Conservation (phyloP, 2,888 invertebrate genomes). For the Octodonta nipae region DNA sequence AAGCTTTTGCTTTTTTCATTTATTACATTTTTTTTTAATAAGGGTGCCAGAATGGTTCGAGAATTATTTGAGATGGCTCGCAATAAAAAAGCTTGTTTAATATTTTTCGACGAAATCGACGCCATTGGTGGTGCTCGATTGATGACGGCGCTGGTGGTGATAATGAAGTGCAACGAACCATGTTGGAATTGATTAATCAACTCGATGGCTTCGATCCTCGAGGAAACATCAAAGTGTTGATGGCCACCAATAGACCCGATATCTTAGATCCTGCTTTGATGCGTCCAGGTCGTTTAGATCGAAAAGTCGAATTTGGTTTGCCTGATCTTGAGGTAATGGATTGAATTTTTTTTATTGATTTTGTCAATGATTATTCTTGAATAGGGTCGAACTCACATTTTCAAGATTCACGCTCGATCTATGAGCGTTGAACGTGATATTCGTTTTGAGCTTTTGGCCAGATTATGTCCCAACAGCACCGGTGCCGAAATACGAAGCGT, state of each 20-base stretch:
- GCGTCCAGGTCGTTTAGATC: constrained; percentile 93
- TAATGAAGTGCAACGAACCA: constrained; percentile 95
- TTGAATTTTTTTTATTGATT: too few species aligned
- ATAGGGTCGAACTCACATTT: constrained; percentile 93
- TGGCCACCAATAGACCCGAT: constrained; percentile 98
- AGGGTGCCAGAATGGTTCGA: constrained; percentile 98
- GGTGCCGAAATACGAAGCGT: constrained; percentile 70
- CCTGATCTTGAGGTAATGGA: constrained; percentile 95
- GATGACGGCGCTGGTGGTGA: constrained; percentile 99
- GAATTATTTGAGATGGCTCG: constrained; percentile 99
- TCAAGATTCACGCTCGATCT: constrained; percentile 95
- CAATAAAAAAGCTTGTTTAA: constrained; percentile 96
- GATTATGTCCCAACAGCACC: constrained; percentile 95
- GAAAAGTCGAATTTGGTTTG: constrained; percentile 90
- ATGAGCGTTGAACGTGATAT: constrained; percentile 99
- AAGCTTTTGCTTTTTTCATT: too few species aligned
- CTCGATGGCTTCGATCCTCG: constrained; percentile 97
- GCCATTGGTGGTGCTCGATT: constrained; percentile 94
- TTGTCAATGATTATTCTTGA: too few species aligned
- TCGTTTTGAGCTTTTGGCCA: constrained; percentile 87
- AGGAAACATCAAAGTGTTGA: constrained; percentile 93
- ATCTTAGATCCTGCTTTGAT: constrained; percentile 96
- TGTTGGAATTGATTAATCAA: constrained; percentile 98
- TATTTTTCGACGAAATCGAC: constrained; percentile 99
- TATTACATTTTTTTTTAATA: too few species aligned